Evolutionary conservation across 2,797 vertebrate species (phyloP), one percentile per base, ranked within the genome.

Genomic region (Bryconaethiops microstoma): DNA sequence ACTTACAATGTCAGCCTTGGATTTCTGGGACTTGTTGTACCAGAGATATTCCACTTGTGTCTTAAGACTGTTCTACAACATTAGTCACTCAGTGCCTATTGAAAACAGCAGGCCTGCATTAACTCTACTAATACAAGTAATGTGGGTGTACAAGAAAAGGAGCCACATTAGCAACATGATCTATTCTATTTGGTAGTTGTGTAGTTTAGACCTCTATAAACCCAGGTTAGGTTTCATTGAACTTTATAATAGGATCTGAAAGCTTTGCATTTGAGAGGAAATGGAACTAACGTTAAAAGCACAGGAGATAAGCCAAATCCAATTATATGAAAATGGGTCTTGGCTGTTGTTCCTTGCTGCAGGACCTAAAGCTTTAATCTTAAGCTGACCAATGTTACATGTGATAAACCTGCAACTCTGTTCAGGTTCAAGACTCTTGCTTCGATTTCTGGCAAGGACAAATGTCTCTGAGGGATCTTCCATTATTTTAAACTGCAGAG

Each of bases 401-500:
- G n/a, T 65, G 63, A 65, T 40, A 40, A 40, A 16, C 40, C 63
- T 39, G 14, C 62, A 17, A 19, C 62, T 40, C 17, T 68, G 19
- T 45, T 68, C 39, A 14, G 65, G 65, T 77, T 81, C 71, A 59
- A 45, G n/a, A 55, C 62, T 70, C 40, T 50, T 68, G 57, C 42
- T 72, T 65, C 29, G 23, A 50, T 52, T 19, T 29, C 35, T 82
- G 77, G 63, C 79, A 71, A n/a, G 79, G 73, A 83, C 62, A 71
- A 84, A 86, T 78, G 54, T 35, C 60, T 59, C 64, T 79, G 65
- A 40, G 48, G 48, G 21, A 71, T 60, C 63, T 29, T 78, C 64
- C 39, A 64, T 78, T 84, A 76, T 62, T 69, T 80, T 60, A 78
- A 80, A 81, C 74, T 72, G 73, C 79, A 65, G 23, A 73, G 73